phyloP scores from a whole-genome alignment of 2,113 vertebrate genomes.

The Clinocottus analis region DNA sequence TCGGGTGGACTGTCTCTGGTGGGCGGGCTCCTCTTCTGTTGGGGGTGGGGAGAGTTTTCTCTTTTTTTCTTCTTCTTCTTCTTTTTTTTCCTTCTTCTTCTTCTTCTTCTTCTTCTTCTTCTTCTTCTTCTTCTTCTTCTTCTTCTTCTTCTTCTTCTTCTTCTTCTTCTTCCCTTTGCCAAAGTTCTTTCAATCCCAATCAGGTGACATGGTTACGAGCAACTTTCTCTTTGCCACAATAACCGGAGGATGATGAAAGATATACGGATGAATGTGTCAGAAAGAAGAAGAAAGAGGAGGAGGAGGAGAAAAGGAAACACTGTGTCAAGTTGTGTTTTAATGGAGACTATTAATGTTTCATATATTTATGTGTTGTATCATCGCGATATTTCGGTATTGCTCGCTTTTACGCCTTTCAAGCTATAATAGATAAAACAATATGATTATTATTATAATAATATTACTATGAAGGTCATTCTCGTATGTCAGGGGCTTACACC shows the following conservation, averaged over 20 bases:
- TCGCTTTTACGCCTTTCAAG: conserved; percentile 30
- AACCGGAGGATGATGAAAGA: conserved; percentile 46
- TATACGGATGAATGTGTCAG: neutral
- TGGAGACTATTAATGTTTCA: conserved; percentile 8
- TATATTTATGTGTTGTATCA: conserved; percentile 71
- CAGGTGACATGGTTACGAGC: conserved; percentile 92
- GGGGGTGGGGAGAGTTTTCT: conserved; percentile 90
- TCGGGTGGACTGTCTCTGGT: conserved; percentile 93
- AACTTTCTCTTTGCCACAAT: conserved; percentile 78
- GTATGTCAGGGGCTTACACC: neutral
- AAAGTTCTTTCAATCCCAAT: conserved; percentile 92
- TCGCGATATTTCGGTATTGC: neutral
- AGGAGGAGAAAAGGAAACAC: neutral
- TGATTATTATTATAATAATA: neutral
- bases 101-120: conserved; percentile 63
- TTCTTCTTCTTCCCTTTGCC: conserved; percentile 66
- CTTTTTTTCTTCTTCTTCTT: conserved; percentile 68
- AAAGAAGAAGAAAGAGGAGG: neutral
- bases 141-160: conserved; percentile 40
- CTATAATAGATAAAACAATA: neutral
- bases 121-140: conserved; percentile 62
- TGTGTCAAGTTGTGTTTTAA: conserved; percentile 4
- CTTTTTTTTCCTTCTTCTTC: conserved; percentile 28
- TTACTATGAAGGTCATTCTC: neutral
- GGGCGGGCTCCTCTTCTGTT: conserved; percentile 95